These are phyloP conservation scores for Limnephilus auricula DNA, from an alignment of 2,888 invertebrate species.

Conservation along the genomic window DNA sequence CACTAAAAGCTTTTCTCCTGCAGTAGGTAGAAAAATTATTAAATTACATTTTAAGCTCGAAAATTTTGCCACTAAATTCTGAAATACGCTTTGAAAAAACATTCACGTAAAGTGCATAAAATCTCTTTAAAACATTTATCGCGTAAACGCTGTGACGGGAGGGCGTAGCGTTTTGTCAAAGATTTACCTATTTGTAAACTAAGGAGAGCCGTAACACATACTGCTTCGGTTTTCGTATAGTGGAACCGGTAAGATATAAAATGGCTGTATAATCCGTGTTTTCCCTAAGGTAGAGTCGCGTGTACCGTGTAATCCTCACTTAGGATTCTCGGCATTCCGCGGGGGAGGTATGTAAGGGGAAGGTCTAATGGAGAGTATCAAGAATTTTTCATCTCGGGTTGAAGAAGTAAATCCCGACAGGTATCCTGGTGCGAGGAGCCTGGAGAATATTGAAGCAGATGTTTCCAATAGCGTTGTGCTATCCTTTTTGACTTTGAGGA, in stretches of 20 bases:
- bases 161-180: background rate
- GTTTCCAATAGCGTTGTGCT: background rate
- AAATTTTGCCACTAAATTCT: background rate
- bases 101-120: background rate
- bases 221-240: background rate
- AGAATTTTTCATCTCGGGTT: slow-evolving; percentile 27
- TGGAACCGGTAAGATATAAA: background rate
- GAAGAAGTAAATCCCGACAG: background rate
- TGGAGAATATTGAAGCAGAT: background rate
- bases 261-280: background rate
- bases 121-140: background rate
- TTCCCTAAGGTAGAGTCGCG: background rate
- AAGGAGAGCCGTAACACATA: background rate
- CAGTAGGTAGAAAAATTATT: background rate
- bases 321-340: background rate
- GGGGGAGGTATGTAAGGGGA: background rate
- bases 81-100: background rate
- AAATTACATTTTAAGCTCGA: background rate
- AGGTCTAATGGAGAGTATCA: background rate
- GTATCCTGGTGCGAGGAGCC: background rate
- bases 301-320: slow-evolving; percentile 20
- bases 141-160: background rate
- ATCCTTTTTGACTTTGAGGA: background rate
- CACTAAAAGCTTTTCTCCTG: background rate
- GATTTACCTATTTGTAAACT: background rate